phyloP scores from a whole-genome alignment of 2,113 vertebrate genomes.

The Pseudonaja textilis region DNA sequence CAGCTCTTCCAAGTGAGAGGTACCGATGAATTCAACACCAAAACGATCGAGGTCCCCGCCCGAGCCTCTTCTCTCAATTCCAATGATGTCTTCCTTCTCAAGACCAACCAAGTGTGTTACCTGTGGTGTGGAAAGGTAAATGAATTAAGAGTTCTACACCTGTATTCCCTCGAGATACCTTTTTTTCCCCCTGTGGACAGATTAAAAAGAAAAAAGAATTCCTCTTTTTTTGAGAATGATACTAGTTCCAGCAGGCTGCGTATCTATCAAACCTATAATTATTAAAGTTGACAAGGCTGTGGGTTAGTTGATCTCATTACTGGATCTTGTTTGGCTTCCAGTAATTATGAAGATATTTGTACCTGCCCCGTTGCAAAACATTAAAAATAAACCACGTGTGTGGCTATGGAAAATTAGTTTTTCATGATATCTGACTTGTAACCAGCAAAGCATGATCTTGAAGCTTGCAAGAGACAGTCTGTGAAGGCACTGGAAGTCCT shows the following conservation, averaged over 20 bases:
- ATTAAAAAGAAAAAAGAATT: not conserved
- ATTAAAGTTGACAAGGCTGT: not conserved
- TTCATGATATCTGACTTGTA: not conserved
- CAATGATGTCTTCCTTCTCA: conserved; percentile 84
- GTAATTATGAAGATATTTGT: not conserved
- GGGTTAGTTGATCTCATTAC: not conserved
- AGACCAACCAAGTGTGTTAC: conserved; percentile 71
- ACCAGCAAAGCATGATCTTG: too few relatives aligned
- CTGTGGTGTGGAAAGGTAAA: conserved; percentile 90
- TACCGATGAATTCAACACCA: conserved; percentile 80
- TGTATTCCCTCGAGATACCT: fast-evolving
- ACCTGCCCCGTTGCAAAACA: not conserved
- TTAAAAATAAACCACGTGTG: not conserved
- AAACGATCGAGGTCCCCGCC: conserved; percentile 80
- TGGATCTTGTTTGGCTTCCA: not conserved
- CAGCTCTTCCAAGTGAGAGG: conserved; percentile 88
- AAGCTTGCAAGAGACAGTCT: too few relatives aligned
- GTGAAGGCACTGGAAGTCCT: too few relatives aligned
- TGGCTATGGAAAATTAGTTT: not conserved
- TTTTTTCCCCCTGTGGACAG: not conserved
- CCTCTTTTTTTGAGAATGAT: not conserved
- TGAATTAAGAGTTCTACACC: not conserved
- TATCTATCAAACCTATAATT: not conserved
- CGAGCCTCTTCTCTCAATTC: conserved; percentile 83
- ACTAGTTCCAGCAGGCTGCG: not conserved